These are phyloP conservation scores for Trichomycterus rosablanca DNA, from an alignment of 2,113 vertebrate species.

Conservation along the genomic window DNA sequence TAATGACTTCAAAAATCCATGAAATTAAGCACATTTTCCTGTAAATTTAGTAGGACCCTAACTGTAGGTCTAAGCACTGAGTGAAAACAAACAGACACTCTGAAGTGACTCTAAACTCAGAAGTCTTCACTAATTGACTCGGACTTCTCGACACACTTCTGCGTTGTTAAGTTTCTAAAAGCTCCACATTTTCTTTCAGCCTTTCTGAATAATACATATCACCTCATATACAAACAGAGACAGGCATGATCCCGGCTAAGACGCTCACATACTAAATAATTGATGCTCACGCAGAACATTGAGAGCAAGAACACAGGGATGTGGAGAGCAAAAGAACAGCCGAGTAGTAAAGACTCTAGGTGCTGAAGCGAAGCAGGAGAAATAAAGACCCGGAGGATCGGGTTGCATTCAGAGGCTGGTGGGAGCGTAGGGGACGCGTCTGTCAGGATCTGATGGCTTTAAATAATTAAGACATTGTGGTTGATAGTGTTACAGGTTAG, in stretches of 20 bases:
- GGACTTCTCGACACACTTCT: too few relatives aligned
- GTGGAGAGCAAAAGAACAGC: not conserved
- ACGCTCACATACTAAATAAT: constrained; percentile 34
- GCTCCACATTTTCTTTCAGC: not conserved
- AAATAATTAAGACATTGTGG: constrained; percentile 39
- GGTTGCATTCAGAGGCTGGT: constrained; percentile 10
- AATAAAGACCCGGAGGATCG: not conserved
- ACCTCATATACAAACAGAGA: constrained; percentile 8
- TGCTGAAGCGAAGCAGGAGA: not conserved
- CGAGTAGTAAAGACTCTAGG: not conserved
- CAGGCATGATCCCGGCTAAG: not conserved
- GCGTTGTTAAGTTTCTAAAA: not conserved
- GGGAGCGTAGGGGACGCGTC: not conserved
- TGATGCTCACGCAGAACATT: not conserved
- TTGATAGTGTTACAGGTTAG: constrained; percentile 35
- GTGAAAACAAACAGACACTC: too few relatives aligned
- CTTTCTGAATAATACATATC: constrained; percentile 33
- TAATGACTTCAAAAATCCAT: too few relatives aligned
- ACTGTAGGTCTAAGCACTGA: too few relatives aligned
- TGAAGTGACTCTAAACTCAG: too few relatives aligned
- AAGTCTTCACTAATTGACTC: too few relatives aligned
- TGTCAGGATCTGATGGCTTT: constrained; percentile 36
- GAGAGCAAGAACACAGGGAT: not conserved
- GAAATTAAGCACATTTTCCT: too few relatives aligned
- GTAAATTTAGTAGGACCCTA: too few relatives aligned